Evolutionary conservation across 2,888 invertebrate genomes (phyloP).

Genomic region (Adelognathus sp.): DNA sequence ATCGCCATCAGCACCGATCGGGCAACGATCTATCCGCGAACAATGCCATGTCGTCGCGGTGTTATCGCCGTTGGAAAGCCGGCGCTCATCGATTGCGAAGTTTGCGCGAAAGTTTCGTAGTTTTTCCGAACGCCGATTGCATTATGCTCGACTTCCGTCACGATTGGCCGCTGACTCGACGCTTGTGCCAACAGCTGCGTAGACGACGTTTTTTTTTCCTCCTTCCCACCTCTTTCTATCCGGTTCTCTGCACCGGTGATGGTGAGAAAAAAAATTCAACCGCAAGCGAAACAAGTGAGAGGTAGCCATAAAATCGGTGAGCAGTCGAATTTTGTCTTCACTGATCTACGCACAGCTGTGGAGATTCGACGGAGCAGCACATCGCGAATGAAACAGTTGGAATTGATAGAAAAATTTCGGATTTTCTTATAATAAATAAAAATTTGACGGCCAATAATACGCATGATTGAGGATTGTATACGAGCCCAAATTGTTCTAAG

Average conservation of each 20-base stretch:
- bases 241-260: not conserved
- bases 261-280: not conserved
- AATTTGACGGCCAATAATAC: not conserved
- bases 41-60: not conserved
- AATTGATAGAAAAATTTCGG: not conserved
- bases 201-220: not conserved
- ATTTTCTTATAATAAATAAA: not conserved
- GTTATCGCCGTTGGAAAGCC: conserved; percentile 20
- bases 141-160: conserved; percentile 39
- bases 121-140: conserved; percentile 40
- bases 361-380: not conserved
- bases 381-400: not conserved
- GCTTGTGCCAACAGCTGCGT: not conserved
- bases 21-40: not conserved
- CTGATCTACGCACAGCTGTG: not conserved
- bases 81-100: conserved; percentile 36
- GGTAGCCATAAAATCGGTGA: conserved; percentile 3
- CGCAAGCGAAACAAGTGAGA: conserved; percentile 18
- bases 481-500: not conserved
- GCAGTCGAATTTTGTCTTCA: not conserved
- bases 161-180: conserved; percentile 16
- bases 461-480: not conserved
- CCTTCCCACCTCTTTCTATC: not conserved
- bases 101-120: conserved; percentile 25
- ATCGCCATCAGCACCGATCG: conserved; percentile 4